These are phyloP conservation scores for Ecliptopera silaceata DNA, from an alignment of 2,888 invertebrate species.

Conservation along the genomic window DNA sequence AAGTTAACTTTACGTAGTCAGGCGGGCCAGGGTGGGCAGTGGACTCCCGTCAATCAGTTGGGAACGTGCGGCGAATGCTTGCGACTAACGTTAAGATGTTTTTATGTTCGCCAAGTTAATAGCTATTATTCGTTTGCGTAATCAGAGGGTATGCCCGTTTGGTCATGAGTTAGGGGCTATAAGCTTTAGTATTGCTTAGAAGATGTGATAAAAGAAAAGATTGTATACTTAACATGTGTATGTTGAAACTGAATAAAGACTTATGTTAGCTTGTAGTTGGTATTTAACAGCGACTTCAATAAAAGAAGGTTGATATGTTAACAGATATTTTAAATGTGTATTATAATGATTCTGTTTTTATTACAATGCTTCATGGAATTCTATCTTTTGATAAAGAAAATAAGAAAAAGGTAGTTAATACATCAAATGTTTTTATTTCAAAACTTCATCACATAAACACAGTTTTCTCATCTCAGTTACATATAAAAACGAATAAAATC, in stretches of 20 bases:
- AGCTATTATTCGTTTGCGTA: conserved; percentile 60
- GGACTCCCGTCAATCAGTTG: conserved; percentile 81
- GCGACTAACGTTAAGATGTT: conserved; percentile 57
- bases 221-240: no score
- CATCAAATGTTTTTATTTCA: no score
- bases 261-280: no score
- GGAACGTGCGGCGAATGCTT: conserved; percentile 77
- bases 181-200: background rate
- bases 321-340: no score
- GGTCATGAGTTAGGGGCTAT: background rate
- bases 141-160: conserved; percentile 44
- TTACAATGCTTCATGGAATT: no score
- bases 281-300: no score
- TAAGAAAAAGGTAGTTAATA: no score
- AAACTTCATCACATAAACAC: conserved; percentile 18
- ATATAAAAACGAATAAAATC: conserved; percentile 35
- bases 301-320: no score
- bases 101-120: conserved; percentile 61
- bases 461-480: conserved; percentile 35
- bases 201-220: no score
- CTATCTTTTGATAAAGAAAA: no score
- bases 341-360: no score
- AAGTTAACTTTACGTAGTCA: background rate
- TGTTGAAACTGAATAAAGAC: no score
- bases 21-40: conserved; percentile 48